Evolutionary conservation across 2,888 invertebrate genomes (phyloP).

Genomic region (Nineta flava): DNA sequence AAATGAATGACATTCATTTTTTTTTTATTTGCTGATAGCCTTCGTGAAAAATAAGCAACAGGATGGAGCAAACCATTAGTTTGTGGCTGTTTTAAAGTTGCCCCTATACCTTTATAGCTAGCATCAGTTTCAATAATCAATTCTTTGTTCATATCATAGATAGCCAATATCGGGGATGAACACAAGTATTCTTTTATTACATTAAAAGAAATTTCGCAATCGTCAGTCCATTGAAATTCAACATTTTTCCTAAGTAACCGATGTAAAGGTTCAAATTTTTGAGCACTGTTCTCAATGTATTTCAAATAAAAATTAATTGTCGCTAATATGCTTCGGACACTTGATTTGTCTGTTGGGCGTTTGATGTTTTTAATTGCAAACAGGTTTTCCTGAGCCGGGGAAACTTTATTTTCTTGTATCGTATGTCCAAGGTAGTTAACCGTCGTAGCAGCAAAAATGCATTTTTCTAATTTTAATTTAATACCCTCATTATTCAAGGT

Average conservation of each 20-base stretch:
- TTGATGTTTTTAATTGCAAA: slow-evolving; percentile 8
- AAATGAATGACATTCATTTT: slow-evolving; percentile 13
- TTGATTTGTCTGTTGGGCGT: slow-evolving; percentile 6
- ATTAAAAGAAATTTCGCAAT: slow-evolving; percentile 11
- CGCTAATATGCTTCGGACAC: slow-evolving; percentile 13
- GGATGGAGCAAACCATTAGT: slow-evolving; percentile 9
- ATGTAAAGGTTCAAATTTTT: slow-evolving; percentile 11
- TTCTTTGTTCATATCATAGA: slow-evolving; percentile 11
- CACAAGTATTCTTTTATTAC: slow-evolving; percentile 13
- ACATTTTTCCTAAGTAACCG: slow-evolving; percentile 14
- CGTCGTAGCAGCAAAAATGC: slow-evolving; percentile 2
- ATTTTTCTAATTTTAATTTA: slow-evolving; percentile 8
- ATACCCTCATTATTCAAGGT: slow-evolving; percentile 3
- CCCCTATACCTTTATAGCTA: slow-evolving; percentile 11
- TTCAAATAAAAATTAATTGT: slow-evolving; percentile 14
- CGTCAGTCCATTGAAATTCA: slow-evolving; percentile 12
- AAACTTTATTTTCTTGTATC: slow-evolving; percentile 2
- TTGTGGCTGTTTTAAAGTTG: slow-evolving; percentile 13
- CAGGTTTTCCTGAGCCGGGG: slow-evolving; percentile 7
- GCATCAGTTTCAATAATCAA: slow-evolving; percentile 13
- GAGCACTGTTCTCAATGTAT: slow-evolving; percentile 10
- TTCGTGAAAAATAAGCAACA: slow-evolving; percentile 12
- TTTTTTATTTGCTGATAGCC: slow-evolving; percentile 11
- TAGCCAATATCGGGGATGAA: slow-evolving; percentile 11
- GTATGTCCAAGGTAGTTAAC: slow-evolving; percentile 8